phyloP scores from a whole-genome alignment of 2,888 invertebrate genomes.

The Diarsia dahlii region DNA sequence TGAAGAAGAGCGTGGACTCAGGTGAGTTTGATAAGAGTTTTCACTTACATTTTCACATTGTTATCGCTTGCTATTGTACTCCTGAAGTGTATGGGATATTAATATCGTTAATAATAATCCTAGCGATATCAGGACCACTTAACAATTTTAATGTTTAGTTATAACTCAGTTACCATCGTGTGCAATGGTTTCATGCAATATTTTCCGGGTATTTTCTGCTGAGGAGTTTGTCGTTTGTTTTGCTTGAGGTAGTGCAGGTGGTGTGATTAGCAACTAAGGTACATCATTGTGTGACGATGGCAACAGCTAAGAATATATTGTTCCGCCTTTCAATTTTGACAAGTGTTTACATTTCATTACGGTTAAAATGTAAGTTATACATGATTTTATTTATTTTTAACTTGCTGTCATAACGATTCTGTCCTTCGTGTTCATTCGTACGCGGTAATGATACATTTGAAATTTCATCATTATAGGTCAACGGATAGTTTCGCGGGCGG shows the following conservation, averaged over 20 bases:
- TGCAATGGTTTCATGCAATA: constrained; percentile 16
- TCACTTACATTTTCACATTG: constrained; percentile 17
- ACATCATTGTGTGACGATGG: constrained; percentile 40
- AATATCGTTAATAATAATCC: constrained; percentile 3
- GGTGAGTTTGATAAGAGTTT: constrained; percentile 74
- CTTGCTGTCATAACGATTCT: constrained; percentile 5
- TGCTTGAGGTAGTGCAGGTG: background rate
- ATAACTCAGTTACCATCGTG: constrained; percentile 23
- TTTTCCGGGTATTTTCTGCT: background rate
- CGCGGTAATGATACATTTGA: constrained; percentile 67
- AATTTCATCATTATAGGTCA: constrained; percentile 68
- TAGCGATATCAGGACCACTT: background rate
- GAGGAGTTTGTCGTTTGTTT: background rate
- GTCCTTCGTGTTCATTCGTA: constrained; percentile 39
- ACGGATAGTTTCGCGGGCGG: constrained; percentile 74
- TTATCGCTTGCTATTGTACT: constrained; percentile 21
- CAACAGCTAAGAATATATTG: constrained; percentile 34
- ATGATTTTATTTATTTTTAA: constrained; percentile 7
- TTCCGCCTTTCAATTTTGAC: constrained; percentile 28
- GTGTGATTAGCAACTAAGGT: background rate
- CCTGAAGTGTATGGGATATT: constrained; percentile 15
- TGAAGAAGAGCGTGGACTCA: constrained; percentile 78
- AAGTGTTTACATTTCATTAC: constrained; percentile 42
- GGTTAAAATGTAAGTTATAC: constrained; percentile 61
- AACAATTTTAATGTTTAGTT: constrained; percentile 23